phyloP scores from a whole-genome alignment of 2,888 invertebrate genomes.

The Idaea dimidiata region DNA sequence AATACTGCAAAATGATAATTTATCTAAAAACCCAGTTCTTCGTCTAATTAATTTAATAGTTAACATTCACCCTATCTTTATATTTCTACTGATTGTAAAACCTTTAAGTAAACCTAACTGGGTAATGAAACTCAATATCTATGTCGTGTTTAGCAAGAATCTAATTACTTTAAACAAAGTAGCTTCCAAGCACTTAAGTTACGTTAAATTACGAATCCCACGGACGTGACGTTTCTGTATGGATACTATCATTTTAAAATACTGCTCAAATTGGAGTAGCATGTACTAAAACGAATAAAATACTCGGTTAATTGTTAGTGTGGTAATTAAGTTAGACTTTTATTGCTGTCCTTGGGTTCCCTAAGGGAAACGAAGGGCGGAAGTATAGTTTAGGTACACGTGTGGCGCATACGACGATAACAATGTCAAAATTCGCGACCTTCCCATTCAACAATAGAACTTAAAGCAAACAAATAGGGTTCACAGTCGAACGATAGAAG shows the following conservation, averaged over 20 bases:
- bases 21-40: no score
- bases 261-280: constrained; percentile 27
- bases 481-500: constrained; percentile 20
- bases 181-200: background rate
- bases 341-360: constrained; percentile 65
- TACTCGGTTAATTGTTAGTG: constrained; percentile 50
- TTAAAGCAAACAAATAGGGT: constrained; percentile 27
- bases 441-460: constrained; percentile 19
- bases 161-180: background rate
- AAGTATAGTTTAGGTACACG: constrained; percentile 65
- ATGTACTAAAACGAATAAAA: constrained; percentile 37
- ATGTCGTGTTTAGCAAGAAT: background rate
- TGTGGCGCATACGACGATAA: constrained; percentile 68
- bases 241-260: constrained; percentile 10
- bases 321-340: constrained; percentile 63
- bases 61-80: no score
- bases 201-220: constrained; percentile 1
- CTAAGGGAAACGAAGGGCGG: constrained; percentile 68
- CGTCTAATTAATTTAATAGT: no score
- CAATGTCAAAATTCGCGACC: constrained; percentile 38
- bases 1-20: no score
- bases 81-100: no score
- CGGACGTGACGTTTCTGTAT: background rate
- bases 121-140: background rate
- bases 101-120: background rate